Evolutionary conservation across 2,888 invertebrate genomes (phyloP).

Genomic region (Drosophila kambysellisi): DNA sequence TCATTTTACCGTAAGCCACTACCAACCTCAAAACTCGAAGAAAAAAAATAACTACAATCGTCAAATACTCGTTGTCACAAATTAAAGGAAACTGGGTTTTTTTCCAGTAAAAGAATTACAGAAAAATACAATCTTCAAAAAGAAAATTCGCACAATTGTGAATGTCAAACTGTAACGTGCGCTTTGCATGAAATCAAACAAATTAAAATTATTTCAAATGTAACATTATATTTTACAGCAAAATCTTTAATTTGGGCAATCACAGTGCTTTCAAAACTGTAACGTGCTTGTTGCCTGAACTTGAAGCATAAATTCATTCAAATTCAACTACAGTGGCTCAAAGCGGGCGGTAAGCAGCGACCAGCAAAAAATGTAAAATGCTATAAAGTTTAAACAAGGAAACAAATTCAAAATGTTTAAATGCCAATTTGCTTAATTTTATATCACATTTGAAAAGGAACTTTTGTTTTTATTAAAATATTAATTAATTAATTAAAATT

Average conservation of each 20-base stretch:
- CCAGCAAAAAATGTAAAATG: no score
- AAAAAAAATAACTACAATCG: not conserved
- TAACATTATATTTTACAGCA: not conserved
- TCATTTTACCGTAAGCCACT: slow-evolving; percentile 72
- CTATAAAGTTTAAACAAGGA: no score
- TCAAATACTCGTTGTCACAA: not conserved
- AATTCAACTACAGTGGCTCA: no score
- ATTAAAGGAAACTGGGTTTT: slow-evolving; percentile 2
- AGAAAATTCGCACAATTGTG: slow-evolving; percentile 7
- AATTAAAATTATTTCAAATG: not conserved
- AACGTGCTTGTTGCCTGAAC: slow-evolving; percentile 12
- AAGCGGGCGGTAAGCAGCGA: no score
- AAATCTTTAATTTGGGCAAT: slow-evolving; percentile 4
- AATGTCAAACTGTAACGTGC: slow-evolving; percentile 48
- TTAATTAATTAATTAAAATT: no score
- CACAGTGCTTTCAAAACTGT: slow-evolving; percentile 39
- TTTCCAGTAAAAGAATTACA: slow-evolving; percentile 1
- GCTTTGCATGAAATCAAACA: not conserved
- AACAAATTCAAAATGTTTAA: no score
- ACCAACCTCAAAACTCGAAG: slow-evolving; percentile 6
- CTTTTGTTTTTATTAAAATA: no score
- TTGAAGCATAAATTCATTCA: not conserved
- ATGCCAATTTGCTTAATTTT: no score
- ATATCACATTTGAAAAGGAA: no score
- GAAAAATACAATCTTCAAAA: slow-evolving; percentile 4